Evolutionary conservation across 2,888 invertebrate species (phyloP), one percentile per base, ranked within the genome.

Genomic region (Glyphotaelius pellucidus): DNA sequence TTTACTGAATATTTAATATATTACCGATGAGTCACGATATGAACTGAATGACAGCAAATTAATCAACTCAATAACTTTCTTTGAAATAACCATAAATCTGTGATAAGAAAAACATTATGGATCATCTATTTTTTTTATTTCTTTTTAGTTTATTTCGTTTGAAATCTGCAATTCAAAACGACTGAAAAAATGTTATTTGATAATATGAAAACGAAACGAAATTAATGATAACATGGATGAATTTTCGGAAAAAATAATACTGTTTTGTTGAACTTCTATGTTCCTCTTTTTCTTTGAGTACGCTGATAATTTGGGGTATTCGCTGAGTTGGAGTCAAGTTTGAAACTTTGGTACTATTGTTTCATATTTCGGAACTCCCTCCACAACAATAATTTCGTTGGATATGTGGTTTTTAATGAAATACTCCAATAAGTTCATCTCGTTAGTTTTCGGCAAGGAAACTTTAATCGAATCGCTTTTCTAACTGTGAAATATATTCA

Each of bases 401-500:
- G 7, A 25, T 67, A 11, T n/a, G 5, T 9, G 67, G n/a, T 67
- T 25, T 67, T 67, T 67, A 67, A 67, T 67, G 1, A 67, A 67
- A 67, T 25, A 67, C 25, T 11, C 30, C 31, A 7, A 32, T 7
- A 81, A 81, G 32, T 81, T 31, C 2, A 2, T 81, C 31, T 81
- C 81, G 19, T 85, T 81, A 31, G 15, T 85, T 85, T 38, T 85
- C 11, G 3, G n/a, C 38, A 38, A 85, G 12, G 11, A 14, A 32
- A 38, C 19, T 42, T 85, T 38, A 3, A 12, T 85, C 85, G 35
- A 42, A 25, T 38, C 38, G 85, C 32, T 42, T 38, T 85, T 38
- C 85, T 38, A 85, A 35, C 35, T 25, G 38, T 85, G 85, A 85
- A 85, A 85, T 85, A 85, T 25, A 85, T 85, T 85, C 85, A 12